Base-by-base conservation (phyloP, 1,140 invertebrate genomes). In the Euura lappo region DNA sequence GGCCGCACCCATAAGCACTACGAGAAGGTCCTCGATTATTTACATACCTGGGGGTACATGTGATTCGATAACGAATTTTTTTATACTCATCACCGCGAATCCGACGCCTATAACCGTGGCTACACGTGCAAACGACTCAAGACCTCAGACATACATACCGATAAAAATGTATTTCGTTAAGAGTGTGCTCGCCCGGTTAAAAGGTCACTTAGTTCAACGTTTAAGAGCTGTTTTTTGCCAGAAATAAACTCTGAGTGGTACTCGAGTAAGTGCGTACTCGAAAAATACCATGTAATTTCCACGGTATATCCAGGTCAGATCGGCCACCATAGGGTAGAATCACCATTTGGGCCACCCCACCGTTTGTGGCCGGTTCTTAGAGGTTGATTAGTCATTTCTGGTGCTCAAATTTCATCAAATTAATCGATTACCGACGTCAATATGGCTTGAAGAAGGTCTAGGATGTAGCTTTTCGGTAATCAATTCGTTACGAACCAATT, bases 211-310 rank as follows among this genome's bases (percentile, higher is more conserved):
- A 68, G 66, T 44, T 42, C 13, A 44, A 28, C 66, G 66, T 68
- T 68, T 68, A 10, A 44, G 66, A 68, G 66, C 13, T 68, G 66
- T 68, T 68, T 68, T 64, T 68, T 68, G 66, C 44, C 66, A 28
- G 66, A 68, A 68, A 68, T 68, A 68, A 68, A 68, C 44, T 42
- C 28, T 11, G 44, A 68, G 66, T 68, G 66, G 66, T 68, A 68
- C 66, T 68, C 42, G 66, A 68, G 28, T 68, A 42, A 68, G 51
- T 60, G 51, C 51, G 51, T 60, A 60, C 51, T 60, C 13, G 51
- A 60, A 60, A 60, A 60, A 60, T 60, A 60, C 51, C 51, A 8
- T 60, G 51, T 60, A 60, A n/a, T n/a, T 60, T 60, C 8, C 13
- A n/a, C 51, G 51, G 51, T 5, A 60, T 60, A 60, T 60, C 6